Conservation (phyloP, 1,140 invertebrate species). For the Drosophila navojoa region DNA sequence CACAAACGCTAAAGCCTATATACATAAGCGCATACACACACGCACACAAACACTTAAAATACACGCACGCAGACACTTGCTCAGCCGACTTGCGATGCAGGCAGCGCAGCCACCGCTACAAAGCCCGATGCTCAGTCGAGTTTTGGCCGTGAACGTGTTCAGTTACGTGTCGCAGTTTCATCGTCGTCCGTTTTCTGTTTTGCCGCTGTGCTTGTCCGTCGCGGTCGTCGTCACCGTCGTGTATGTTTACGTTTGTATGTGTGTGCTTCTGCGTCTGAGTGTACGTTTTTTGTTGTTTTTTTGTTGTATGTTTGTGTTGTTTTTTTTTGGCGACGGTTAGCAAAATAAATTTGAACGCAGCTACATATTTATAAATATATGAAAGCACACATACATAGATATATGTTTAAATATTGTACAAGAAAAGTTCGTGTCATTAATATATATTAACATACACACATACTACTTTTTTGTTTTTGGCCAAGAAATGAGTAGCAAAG, state of each 20-base stretch:
- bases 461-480: slow-evolving; percentile 29
- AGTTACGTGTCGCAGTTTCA: slow-evolving; percentile 39
- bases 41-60: not conserved
- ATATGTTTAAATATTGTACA: slow-evolving; percentile 20
- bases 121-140: slow-evolving; percentile 51
- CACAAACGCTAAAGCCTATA: slow-evolving; percentile 9
- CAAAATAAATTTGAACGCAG: slow-evolving; percentile 41
- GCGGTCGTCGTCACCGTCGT: slow-evolving; percentile 20
- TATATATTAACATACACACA: slow-evolving; percentile 13
- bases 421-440: slow-evolving; percentile 25
- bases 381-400: slow-evolving; percentile 8
- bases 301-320: slow-evolving; percentile 40
- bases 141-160: slow-evolving; percentile 58
- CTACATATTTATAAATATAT: slow-evolving; percentile 24
- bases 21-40: not conserved
- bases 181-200: slow-evolving; percentile 29
- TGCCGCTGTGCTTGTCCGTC: slow-evolving; percentile 35
- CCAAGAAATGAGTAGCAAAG: slow-evolving; percentile 63
- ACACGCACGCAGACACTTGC: slow-evolving; percentile 13
- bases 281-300: slow-evolving; percentile 38
- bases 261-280: slow-evolving; percentile 55
- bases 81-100: slow-evolving; percentile 44
- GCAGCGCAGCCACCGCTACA: slow-evolving; percentile 36
- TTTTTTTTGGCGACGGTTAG: slow-evolving; percentile 53
- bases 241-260: slow-evolving; percentile 49